phyloP scores from a whole-genome alignment of 1,140 invertebrate genomes.

The Zeugodacus cucurbitae region DNA sequence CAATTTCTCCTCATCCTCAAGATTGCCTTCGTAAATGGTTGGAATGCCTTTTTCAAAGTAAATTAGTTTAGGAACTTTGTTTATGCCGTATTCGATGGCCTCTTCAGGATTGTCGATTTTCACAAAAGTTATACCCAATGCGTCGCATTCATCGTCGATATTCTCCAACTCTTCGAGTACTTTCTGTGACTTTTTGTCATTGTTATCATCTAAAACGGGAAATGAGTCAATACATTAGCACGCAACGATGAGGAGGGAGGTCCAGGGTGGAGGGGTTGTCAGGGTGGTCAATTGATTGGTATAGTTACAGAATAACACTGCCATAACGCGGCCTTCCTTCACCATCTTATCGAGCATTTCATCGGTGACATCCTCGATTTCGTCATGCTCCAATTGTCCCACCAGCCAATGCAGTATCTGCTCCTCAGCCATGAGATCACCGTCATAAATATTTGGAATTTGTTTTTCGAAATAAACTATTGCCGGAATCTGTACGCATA shows the following conservation, averaged over 20 bases:
- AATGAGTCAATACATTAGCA: no score
- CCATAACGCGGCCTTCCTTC: conserved; percentile 87
- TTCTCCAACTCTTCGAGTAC: conserved; percentile 92
- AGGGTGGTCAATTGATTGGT: background rate
- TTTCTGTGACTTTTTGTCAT: conserved; percentile 87
- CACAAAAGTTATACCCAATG: conserved; percentile 87
- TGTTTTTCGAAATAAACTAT: conserved; percentile 95
- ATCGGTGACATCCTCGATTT: conserved; percentile 95
- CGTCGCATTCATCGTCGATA: conserved; percentile 94
- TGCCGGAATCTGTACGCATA: conserved; percentile 70
- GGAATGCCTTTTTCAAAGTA: conserved; percentile 94
- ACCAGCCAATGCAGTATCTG: conserved; percentile 90
- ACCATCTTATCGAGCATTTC: conserved; percentile 92
- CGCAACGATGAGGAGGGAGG: background rate
- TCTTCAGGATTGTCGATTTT: conserved; percentile 93
- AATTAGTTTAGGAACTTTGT: conserved; percentile 84
- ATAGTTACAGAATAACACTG: conserved; percentile 89
- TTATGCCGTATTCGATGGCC: conserved; percentile 90
- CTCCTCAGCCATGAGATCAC: conserved; percentile 90
- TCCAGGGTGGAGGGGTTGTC: no score
- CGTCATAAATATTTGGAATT: conserved; percentile 92
- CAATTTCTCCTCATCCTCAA: conserved; percentile 92
- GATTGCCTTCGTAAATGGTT: conserved; percentile 87
- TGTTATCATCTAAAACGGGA: conserved; percentile 82
- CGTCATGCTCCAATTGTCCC: conserved; percentile 87